Evolutionary conservation across 2,797 vertebrate species (phyloP).

Genomic region (Acrossocheilus fasciatus): DNA sequence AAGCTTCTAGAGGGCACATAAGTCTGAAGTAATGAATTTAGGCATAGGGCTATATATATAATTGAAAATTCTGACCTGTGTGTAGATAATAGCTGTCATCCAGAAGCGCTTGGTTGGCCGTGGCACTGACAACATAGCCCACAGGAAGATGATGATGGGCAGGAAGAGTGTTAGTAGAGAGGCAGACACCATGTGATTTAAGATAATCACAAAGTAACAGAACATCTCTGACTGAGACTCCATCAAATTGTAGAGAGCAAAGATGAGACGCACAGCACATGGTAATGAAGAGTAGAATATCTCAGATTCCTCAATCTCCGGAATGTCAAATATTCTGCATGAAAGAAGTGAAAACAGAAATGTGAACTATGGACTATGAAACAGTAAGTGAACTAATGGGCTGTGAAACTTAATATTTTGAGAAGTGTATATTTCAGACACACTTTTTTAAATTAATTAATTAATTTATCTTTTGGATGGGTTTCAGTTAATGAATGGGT

Average conservation of each 20-base stretch:
- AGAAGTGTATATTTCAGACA: neutral
- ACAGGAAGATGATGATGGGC: conserved; percentile 80
- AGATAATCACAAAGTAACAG: conserved; percentile 80
- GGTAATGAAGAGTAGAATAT: conserved; percentile 71
- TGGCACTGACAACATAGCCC: conserved; percentile 82
- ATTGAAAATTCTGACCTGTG: conserved; percentile 72
- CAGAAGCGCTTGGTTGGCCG: conserved; percentile 81
- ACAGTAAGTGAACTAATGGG: too few relatives aligned
- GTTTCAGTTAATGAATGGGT: too few relatives aligned
- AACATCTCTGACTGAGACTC: conserved; percentile 80
- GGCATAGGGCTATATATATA: too few relatives aligned
- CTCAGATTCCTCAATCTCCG: conserved; percentile 75
- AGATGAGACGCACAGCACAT: conserved; percentile 71
- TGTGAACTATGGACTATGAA: neutral
- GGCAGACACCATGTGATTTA: conserved; percentile 80
- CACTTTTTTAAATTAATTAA: too few relatives aligned
- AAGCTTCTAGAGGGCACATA: too few relatives aligned
- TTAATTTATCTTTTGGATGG: neutral
- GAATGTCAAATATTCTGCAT: conserved; percentile 73
- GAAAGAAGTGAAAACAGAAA: neutral
- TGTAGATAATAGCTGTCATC: conserved; percentile 84
- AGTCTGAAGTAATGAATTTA: too few relatives aligned
- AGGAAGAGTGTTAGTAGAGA: conserved; percentile 77
- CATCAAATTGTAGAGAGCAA: conserved; percentile 75
- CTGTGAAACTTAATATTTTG: neutral